phyloP scores from a whole-genome alignment of 2,113 vertebrate species.

The Tenrec ecaudatus region DNA sequence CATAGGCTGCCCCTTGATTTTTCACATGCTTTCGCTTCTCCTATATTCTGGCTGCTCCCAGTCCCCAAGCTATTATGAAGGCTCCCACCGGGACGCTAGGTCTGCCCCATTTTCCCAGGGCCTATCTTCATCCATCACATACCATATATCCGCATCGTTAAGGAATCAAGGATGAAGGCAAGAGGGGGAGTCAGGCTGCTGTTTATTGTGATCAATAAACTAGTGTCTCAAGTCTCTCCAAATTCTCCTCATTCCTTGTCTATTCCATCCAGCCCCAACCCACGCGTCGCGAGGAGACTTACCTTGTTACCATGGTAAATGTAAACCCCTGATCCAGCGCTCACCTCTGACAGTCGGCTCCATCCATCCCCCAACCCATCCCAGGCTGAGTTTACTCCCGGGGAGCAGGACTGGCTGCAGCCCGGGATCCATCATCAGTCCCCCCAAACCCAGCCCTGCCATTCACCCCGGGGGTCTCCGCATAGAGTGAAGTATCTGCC shows the following conservation, averaged over 20 bases:
- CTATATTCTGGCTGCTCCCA: background rate
- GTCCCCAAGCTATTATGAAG: background rate
- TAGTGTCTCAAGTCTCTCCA: conserved; percentile 39
- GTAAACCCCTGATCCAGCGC: conserved; percentile 48
- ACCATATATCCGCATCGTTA: background rate
- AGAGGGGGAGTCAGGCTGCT: background rate
- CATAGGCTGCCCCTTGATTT: background rate
- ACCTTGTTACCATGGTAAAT: conserved; percentile 73
- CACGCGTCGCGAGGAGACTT: conserved; percentile 50
- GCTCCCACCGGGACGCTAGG: background rate
- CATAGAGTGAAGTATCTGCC: background rate
- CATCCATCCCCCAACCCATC: conserved; percentile 11
- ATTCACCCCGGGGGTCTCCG: background rate
- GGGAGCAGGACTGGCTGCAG: background rate
- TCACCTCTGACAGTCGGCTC: background rate
- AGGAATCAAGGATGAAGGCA: background rate
- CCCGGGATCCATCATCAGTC: background rate
- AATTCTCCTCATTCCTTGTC: conserved; percentile 24
- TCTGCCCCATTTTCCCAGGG: background rate
- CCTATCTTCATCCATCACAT: background rate
- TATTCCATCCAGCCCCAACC: conserved; percentile 41
- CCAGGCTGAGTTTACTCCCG: conserved; percentile 25
- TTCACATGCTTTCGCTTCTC: background rate
- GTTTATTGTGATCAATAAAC: conserved; percentile 63
- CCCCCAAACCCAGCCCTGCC: background rate